Conservation (phyloP, 2,797 vertebrate species). For the Bovichtus variegatus region DNA sequence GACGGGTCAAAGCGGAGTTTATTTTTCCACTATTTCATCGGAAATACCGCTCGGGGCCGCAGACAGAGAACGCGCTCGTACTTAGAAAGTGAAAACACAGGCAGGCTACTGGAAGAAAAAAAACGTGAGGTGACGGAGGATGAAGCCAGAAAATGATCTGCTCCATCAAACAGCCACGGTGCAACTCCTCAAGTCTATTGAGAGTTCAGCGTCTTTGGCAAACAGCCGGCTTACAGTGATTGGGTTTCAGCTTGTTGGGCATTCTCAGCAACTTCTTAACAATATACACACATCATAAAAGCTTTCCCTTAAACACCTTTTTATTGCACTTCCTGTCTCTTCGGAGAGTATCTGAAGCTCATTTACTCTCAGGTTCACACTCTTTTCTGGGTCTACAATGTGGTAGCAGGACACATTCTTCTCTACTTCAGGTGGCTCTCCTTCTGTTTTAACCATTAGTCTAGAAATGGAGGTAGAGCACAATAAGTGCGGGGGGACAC, state of each 20-base stretch:
- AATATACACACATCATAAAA: slow-evolving; percentile 28
- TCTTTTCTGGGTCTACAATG: neutral
- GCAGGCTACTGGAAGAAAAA: slow-evolving; percentile 47
- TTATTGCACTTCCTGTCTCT: slow-evolving; percentile 30
- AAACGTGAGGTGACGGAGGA: neutral
- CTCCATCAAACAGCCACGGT: slow-evolving; percentile 41
- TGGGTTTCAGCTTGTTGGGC: slow-evolving; percentile 47
- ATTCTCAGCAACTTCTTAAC: slow-evolving; percentile 17
- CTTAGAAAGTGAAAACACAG: slow-evolving; percentile 66
- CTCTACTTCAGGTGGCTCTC: slow-evolving; percentile 57
- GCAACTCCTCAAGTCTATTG: slow-evolving; percentile 29
- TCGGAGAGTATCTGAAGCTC: neutral
- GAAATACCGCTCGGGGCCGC: slow-evolving; percentile 65
- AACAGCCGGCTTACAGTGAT: slow-evolving; percentile 25
- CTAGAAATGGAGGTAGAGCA: slow-evolving; percentile 39
- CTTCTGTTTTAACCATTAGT: slow-evolving; percentile 79
- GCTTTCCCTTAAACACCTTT: slow-evolving; percentile 46
- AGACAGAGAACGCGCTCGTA: slow-evolving; percentile 11
- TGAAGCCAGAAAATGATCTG: slow-evolving; percentile 52
- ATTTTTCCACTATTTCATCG: slow-evolving; percentile 74
- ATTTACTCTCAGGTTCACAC: slow-evolving; percentile 8
- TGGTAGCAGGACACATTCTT: slow-evolving; percentile 26
- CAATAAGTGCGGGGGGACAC: slow-evolving; percentile 54
- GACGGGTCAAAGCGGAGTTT: slow-evolving; percentile 53
- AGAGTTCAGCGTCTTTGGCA: slow-evolving; percentile 42